Evolutionary conservation across 2,888 invertebrate species (phyloP), one percentile per base, ranked within the genome.

Genomic region (Caradrina kadenii): DNA sequence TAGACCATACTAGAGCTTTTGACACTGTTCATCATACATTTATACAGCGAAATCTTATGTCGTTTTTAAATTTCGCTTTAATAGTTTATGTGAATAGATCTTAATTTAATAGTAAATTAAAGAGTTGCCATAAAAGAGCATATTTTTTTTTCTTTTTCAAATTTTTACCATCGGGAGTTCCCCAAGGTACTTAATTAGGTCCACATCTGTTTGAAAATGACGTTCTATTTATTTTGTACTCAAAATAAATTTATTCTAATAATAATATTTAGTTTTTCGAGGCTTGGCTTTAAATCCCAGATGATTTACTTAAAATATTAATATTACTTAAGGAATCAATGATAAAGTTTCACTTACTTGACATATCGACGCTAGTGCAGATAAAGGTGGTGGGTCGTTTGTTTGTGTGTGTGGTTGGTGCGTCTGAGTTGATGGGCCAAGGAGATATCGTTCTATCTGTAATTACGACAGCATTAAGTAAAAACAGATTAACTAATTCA

Each of bases 391-490:
- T 63, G 94, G 90, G 63, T 92, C 89, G 52, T 73, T 91, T 13
- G 92, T 85, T 31, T 87, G 88, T 49, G 88, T 76, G 61, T 83
- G 88, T 1, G 89, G 80, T 75, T 93, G 92, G 50, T 83, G 87
- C 15, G 92, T 84, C 84, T 95, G 95, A 42, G 94, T 89, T n/a
- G 94, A 91, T 1, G 96, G 95, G 0, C 96, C 95, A 80, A 93
- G 83, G 81, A 96, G 89, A 90, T 96, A 96, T 69, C 96, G 87
- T 86, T 96, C 96, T 87, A 95, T 89, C 96, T 96, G 90, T 39
- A 83, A 88, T 73, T 13, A 59, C 60, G 74, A 63, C 35, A 26
- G n/a, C 21, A 53, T 26, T 17, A 2, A 39, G 39, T 11, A 13
- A 39, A 39, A 39, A 39, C 11, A 13, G 13, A 39, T 39, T 13